These are phyloP conservation scores for Hycleus phaleratus DNA, from an alignment of 1,140 invertebrate genomes.

Conservation along the genomic window DNA sequence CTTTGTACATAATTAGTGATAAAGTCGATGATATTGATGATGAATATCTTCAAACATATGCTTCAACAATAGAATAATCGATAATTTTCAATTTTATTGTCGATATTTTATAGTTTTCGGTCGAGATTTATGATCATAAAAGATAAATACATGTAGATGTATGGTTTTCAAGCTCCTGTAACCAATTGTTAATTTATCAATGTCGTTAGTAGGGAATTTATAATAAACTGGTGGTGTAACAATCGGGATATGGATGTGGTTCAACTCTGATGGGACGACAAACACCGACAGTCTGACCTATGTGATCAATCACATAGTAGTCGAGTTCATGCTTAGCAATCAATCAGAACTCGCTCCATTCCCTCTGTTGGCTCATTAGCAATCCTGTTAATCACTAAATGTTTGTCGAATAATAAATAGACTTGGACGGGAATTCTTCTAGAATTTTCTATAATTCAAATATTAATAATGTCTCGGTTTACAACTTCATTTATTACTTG, in stretches of 20 bases:
- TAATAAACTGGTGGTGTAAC: slow-evolving; percentile 20
- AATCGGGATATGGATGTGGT: slow-evolving; percentile 18
- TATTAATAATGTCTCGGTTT: too few species aligned
- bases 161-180: slow-evolving; percentile 14
- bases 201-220: slow-evolving; percentile 21
- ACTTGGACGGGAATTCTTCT: too few species aligned
- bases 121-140: background rate
- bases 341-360: slow-evolving; percentile 23
- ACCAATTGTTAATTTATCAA: slow-evolving; percentile 26
- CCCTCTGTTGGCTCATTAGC: slow-evolving; percentile 21
- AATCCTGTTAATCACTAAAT: slow-evolving; percentile 11
- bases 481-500: too few species aligned
- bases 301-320: slow-evolving; percentile 25
- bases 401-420: too few species aligned
- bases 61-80: background rate
- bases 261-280: slow-evolving; percentile 8
- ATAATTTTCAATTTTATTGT: background rate
- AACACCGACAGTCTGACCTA: background rate
- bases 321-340: slow-evolving; percentile 21
- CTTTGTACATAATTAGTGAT: slow-evolving; percentile 27
- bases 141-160: slow-evolving; percentile 1
- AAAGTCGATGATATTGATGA: background rate
- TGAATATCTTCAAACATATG: background rate
- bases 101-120: background rate
- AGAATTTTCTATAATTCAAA: too few species aligned